Base-by-base conservation (phyloP, 2,113 vertebrate genomes). In the Conger conger region DNA sequence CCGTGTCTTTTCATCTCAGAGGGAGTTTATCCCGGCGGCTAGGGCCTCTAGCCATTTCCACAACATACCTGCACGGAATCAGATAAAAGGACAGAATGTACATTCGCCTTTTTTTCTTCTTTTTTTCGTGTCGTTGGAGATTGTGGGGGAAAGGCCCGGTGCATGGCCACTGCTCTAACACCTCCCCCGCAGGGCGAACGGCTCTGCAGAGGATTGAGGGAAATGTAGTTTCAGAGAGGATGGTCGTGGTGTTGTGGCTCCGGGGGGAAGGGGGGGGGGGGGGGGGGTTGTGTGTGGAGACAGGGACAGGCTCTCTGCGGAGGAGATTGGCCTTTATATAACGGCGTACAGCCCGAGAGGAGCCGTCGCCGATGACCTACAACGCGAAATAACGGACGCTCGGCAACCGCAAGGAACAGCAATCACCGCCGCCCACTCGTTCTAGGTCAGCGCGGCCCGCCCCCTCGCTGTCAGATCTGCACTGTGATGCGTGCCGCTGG, bases 381-480 rank as follows among this genome's bases (percentile, higher is more conserved):
- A 92, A 93, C 92, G 91, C 91, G 92, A 42, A 50, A 4, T 11
- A 92, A 93, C 91, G 85, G 85, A 90, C 82, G 87, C 91, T 92
- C 90, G 89, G 89, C 88, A 92, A 92, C 90, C 91, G 91, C 87
- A 90, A 90, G 88, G 86, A 91, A 88, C 82, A 85, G 88, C 87
- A 86, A 27, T 7, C 85, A 87, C 87, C 88, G 73, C 60, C 57
- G 18, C 88, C 88, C 87, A 89, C 89, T 91, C 90, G 84, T 89
- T 92, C 88, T 78, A 85, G 91, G 92, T 93, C 89, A 93, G 91
- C 90, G 89, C 87, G 4, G 90, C 91, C 89, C 83, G 88, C 87
- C 87, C 87, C 80, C 83, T 80, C 87, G 88, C 89, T 86, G 85
- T 87, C 36, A 87, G 83, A 91, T 83, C 76, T 45, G 68, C 79